These are phyloP conservation scores for Falco punctatus DNA, from an alignment of 2,113 vertebrate genomes.

Conservation along the genomic window DNA sequence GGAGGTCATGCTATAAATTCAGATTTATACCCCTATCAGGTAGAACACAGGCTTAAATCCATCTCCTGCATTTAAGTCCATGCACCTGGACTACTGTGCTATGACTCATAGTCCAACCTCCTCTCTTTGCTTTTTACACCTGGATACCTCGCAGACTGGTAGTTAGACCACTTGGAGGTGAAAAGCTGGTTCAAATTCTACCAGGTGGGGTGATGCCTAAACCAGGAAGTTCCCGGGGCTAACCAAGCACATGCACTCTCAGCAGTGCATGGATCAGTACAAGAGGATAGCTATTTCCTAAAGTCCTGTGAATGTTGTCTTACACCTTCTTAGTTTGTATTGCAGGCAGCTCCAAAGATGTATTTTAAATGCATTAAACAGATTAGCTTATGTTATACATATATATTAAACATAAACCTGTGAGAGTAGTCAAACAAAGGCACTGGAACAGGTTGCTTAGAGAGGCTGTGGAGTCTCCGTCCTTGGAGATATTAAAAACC, in stretches of 20 bases:
- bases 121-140: neutral
- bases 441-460: neutral
- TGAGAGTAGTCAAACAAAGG: neutral
- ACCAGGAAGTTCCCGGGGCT: neutral
- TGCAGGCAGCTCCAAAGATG: neutral
- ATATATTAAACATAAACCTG: neutral
- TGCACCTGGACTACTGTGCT: neutral
- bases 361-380: neutral
- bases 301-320: neutral
- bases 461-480: neutral
- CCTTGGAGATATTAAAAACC: neutral
- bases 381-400: neutral
- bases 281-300: neutral
- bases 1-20: neutral
- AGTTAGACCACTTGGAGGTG: neutral
- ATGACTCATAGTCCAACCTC: neutral
- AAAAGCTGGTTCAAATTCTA: neutral
- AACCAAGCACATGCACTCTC: fast-evolving
- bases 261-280: neutral
- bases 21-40: neutral
- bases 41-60: neutral
- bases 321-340: neutral
- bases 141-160: neutral
- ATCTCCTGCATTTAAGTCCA: neutral
- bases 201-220: neutral